A percentile compares a stretch with the other conserved stretches of the same genome.
Conservation (phyloP, 1,140 invertebrate species). For the Hycleus cichorii region DNA sequence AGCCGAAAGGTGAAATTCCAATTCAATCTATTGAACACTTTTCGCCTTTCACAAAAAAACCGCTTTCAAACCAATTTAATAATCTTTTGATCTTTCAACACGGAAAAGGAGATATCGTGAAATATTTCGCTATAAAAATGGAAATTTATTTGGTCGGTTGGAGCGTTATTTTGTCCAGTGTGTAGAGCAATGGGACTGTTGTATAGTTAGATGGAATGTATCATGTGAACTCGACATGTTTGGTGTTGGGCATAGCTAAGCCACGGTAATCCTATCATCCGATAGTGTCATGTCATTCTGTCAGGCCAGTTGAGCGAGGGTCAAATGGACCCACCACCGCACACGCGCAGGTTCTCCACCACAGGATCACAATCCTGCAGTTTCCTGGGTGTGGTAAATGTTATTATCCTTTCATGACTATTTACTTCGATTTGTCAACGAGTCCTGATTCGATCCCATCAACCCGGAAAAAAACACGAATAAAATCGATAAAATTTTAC, state of each 20-base stretch:
- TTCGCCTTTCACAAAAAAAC: background rate
- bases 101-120: background rate
- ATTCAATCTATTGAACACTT: background rate
- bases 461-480: too few relatives aligned
- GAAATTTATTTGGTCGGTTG: too few relatives aligned
- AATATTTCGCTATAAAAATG: background rate
- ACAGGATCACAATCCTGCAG: slow-evolving; percentile 4
- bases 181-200: slow-evolving; percentile 2
- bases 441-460: too few relatives aligned
- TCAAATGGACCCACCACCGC: slow-evolving; percentile 16
- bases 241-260: slow-evolving; percentile 35
- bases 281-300: slow-evolving; percentile 41
- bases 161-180: too few relatives aligned
- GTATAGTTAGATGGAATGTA: slow-evolving; percentile 18
- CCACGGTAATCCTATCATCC: slow-evolving; percentile 38
- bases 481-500: too few relatives aligned
- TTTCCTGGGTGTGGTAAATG: slow-evolving; percentile 24
- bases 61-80: background rate
- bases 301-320: slow-evolving; percentile 30
- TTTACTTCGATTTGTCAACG: background rate
- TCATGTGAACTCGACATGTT: slow-evolving; percentile 30
- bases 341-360: slow-evolving; percentile 20
- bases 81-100: background rate
- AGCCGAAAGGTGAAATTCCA: slow-evolving; percentile 24
- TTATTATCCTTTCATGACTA: slow-evolving; percentile 19